Evolutionary conservation across 2,113 vertebrate species (phyloP).

Genomic region (Myotis lucifugus): DNA sequence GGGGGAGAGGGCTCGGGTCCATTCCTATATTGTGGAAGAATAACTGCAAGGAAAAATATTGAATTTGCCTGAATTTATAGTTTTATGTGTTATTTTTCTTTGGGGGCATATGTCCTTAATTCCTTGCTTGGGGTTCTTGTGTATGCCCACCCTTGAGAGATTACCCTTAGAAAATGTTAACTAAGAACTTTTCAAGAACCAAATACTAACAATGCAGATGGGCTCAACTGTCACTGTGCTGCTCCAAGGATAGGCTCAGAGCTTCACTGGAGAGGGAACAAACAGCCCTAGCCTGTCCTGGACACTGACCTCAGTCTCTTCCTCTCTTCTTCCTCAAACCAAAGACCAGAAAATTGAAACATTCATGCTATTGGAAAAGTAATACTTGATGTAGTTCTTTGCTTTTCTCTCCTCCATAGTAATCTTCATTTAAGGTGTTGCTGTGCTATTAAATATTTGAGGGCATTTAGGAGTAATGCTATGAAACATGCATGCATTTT

Average conservation of each 20-base stretch:
- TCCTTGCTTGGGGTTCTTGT: neutral
- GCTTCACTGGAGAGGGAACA: neutral
- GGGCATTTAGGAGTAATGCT: slow-evolving; percentile 85
- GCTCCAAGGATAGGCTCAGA: slow-evolving; percentile 27
- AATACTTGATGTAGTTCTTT: slow-evolving; percentile 80
- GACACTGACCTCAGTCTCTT: slow-evolving; percentile 52
- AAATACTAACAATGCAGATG: neutral
- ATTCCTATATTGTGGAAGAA: neutral
- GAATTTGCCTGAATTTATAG: neutral
- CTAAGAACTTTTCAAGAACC: neutral
- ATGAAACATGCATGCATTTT: slow-evolving; percentile 91
- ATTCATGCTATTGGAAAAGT: slow-evolving; percentile 76
- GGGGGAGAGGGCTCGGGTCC: neutral
- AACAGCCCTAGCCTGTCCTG: slow-evolving; percentile 50
- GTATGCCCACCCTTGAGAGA: neutral
- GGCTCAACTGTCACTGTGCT: slow-evolving; percentile 74
- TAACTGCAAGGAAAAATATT: neutral
- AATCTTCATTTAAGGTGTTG: slow-evolving; percentile 80
- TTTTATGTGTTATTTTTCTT: neutral
- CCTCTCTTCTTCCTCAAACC: slow-evolving; percentile 67
- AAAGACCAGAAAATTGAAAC: slow-evolving; percentile 64
- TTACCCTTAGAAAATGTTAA: neutral
- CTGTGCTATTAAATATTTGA: slow-evolving; percentile 73
- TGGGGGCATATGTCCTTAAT: neutral
- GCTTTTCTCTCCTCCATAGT: slow-evolving; percentile 85